Evolutionary conservation across 2,888 invertebrate genomes (phyloP).

Genomic region (Nomada fabriciana): DNA sequence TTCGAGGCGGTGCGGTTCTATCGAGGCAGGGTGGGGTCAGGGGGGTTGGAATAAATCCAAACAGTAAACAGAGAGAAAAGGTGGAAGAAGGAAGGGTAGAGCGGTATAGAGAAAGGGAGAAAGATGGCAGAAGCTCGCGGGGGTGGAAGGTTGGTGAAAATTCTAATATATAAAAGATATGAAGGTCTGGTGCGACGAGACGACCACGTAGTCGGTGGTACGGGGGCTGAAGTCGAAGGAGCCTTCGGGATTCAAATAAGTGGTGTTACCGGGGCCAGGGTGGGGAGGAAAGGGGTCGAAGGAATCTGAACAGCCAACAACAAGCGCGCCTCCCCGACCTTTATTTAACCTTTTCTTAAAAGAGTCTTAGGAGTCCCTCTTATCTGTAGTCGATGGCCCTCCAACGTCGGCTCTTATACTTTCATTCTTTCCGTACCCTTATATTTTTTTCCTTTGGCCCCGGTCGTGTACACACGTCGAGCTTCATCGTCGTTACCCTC

Average conservation of each 20-base stretch:
- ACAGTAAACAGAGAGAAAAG: conserved; percentile 76
- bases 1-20: conserved; percentile 25
- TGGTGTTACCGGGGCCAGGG: conserved; percentile 63
- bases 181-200: conserved; percentile 70
- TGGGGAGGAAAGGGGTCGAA: conserved; percentile 71
- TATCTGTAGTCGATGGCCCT: conserved; percentile 77
- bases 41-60: conserved; percentile 78
- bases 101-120: not conserved
- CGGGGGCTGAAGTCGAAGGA: conserved; percentile 71
- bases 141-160: conserved; percentile 73
- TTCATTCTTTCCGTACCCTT: conserved; percentile 71
- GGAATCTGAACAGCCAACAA: conserved; percentile 84
- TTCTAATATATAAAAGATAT: conserved; percentile 84
- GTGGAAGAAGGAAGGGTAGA: conserved; percentile 15
- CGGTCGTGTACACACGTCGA: conserved; percentile 76
- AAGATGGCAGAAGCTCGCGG: conserved; percentile 35
- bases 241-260: conserved; percentile 80
- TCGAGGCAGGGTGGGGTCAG: conserved; percentile 25
- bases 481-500: conserved; percentile 65
- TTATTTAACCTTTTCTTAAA: conserved; percentile 82
- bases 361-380: conserved; percentile 77
- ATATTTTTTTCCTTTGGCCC: conserved; percentile 68
- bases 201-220: conserved; percentile 29
- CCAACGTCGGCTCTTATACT: conserved; percentile 73
- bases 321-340: conserved; percentile 75